A percentile compares a stretch with the other conserved stretches of the same genome.
These are phyloP conservation scores for Sisyra nigra DNA, from an alignment of 2,888 invertebrate species.

Conservation along the genomic window DNA sequence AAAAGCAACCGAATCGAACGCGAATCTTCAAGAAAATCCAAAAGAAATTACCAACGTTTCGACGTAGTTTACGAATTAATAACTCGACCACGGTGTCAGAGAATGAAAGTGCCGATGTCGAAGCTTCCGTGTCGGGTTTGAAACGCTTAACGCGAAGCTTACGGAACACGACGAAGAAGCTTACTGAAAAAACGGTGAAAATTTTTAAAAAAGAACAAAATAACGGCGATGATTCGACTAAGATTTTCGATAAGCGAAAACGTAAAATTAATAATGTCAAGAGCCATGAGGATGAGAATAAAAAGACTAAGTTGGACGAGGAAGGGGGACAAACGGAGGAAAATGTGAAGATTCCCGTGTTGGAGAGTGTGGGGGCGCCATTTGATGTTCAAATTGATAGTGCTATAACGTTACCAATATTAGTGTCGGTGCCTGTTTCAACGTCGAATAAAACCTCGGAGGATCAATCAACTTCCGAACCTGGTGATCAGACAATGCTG, in stretches of 20 bases:
- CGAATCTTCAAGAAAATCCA: not conserved
- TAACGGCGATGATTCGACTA: not conserved
- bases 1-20: slow-evolving; percentile 7
- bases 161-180: not conserved
- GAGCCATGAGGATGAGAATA: not conserved
- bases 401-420: too few species aligned
- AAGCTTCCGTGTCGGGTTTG: not conserved
- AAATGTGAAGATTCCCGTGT: too few species aligned
- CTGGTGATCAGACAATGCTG: too few species aligned
- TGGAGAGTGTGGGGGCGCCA: too few species aligned
- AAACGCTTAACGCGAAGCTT: not conserved
- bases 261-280: not conserved
- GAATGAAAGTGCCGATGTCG: not conserved
- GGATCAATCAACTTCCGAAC: too few species aligned
- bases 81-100: not conserved
- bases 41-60: slow-evolving; percentile 2
- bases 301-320: not conserved
- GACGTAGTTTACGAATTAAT: not conserved
- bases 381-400: too few species aligned
- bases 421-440: too few species aligned
- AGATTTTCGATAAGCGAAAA: not conserved
- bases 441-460: too few species aligned
- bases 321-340: not conserved
- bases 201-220: not conserved
- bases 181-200: not conserved